Evolutionary conservation across 2,113 vertebrate species (phyloP).

Genomic region (Vireo altiloquus): DNA sequence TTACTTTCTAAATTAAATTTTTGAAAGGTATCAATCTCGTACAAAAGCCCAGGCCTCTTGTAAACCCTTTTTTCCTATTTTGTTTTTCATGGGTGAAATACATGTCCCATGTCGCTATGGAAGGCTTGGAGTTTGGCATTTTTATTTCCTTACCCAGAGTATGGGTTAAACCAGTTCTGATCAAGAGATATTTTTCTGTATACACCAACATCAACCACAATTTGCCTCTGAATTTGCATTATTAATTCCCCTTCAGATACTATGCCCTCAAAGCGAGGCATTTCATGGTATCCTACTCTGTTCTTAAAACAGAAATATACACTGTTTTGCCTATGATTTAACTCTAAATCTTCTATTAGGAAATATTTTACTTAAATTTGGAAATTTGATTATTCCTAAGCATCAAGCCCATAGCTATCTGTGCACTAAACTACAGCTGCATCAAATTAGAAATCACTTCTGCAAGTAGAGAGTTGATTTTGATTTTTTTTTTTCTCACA

Average conservation of each 20-base stretch:
- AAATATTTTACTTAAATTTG: background rate
- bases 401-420: background rate
- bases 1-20: background rate
- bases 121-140: background rate
- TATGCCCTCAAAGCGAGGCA: background rate
- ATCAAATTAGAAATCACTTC: background rate
- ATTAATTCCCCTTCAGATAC: background rate
- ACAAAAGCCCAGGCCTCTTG: background rate
- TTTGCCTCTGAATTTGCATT: background rate
- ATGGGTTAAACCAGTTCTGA: background rate
- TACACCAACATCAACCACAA: background rate
- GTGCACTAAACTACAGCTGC: background rate
- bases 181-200: background rate
- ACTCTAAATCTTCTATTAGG: background rate
- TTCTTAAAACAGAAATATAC: background rate
- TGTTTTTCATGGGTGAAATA: background rate
- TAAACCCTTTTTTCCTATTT: background rate
- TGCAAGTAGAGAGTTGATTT: background rate
- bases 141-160: background rate
- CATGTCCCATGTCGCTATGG: accelerated
- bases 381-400: background rate
- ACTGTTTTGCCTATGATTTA: background rate
- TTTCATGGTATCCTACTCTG: background rate
- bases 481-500: background rate
- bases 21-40: background rate